Conservation (phyloP, 2,888 invertebrate species). For the Oligia latruncula region DNA sequence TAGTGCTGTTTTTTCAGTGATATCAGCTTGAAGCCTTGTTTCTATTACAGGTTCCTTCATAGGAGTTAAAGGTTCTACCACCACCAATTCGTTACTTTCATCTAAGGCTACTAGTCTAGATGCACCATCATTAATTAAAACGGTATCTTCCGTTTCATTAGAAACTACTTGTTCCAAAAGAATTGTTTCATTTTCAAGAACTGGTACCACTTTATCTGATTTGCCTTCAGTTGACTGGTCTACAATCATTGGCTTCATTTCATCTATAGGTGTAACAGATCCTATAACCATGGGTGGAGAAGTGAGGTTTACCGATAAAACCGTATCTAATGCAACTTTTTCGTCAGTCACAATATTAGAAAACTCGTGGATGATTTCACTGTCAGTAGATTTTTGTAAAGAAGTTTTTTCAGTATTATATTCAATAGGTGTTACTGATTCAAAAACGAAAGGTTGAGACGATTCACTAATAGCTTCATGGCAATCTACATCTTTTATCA, state of each 20-base stretch:
- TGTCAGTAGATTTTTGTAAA: neutral
- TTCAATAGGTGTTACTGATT: neutral
- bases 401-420: neutral
- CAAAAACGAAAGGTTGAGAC: neutral
- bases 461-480: constrained; percentile 7
- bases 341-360: neutral
- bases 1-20: neutral
- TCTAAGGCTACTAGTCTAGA: neutral
- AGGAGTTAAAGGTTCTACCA: neutral
- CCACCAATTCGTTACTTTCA: neutral
- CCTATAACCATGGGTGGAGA: constrained; percentile 9
- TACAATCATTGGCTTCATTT: neutral
- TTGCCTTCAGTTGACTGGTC: neutral
- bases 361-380: neutral
- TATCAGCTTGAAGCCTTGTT: neutral
- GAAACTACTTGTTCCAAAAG: constrained; percentile 9
- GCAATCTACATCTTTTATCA: neutral
- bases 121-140: neutral
- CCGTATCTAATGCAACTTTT: neutral
- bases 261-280: neutral
- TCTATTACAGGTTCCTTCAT: neutral
- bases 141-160: constrained; percentile 6
- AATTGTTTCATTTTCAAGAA: constrained; percentile 1
- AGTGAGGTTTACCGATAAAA: neutral
- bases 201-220: neutral